Base-by-base conservation (phyloP, 1,140 invertebrate genomes). In the Lepidurus arcticus region DNA sequence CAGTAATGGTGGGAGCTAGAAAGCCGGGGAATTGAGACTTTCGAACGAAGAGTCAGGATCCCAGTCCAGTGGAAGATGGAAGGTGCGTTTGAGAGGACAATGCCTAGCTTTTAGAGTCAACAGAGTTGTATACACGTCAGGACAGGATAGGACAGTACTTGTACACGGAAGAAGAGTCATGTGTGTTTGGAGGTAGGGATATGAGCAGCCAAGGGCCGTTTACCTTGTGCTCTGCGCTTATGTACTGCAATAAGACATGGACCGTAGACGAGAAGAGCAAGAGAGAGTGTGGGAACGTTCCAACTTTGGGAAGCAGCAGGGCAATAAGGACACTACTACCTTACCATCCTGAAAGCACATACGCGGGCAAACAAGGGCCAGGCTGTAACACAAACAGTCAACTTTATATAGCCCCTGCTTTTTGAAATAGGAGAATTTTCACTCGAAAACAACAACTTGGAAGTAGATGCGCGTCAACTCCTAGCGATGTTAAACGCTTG, bases 361-460 rank as follows among this genome's bases (percentile, higher is more conserved):
- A 65, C 53, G 21, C 53, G 53, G 53, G 53, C 21, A 65, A 65
- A 65, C 53, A 65, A 65, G 53, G 53, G 53, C 53, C 1, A 65
- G 53, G 53, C 53, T 65, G 53, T n/a, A 65, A 65, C 53, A 65
- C 53, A 65, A 65, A 65, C 53, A 65, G 16, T 65, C 53, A 65
- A 21, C 53, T 8, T 65, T 65, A n/a, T 21, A 65, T 65, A 65
- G 16, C 53, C 21, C 53, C 53, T 65, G 53, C 21, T 21, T n/a
- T 21, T 21, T 21, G 16, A 7, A 21, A 65, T 13, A 21, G 53
- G 53, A 13, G 53, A 65, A 65, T 34, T 34, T 34, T 34, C 26
- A 34, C 26, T 1, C 26, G 2, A 34, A 34, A 34, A 34, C 26
- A 34, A 34, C 1, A 34, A 34, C 26, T 34, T 0, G 1, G 26